Base-by-base conservation (phyloP, 1,140 invertebrate species). In the Cepaea nemoralis region DNA sequence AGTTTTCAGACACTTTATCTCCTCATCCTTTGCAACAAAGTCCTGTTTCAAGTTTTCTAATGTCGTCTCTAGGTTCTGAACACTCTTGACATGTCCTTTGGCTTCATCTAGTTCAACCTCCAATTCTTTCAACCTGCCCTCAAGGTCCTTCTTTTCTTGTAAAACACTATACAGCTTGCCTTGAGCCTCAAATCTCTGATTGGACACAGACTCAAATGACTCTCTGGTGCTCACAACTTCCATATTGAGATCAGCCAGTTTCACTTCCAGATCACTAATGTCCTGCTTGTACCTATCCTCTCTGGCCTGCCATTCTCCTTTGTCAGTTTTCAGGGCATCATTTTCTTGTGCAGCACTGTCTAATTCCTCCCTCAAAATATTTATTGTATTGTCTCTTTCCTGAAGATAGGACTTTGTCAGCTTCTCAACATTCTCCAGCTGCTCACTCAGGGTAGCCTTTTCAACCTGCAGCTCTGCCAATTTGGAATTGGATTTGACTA, bases 121-220 rank as follows among this genome's bases (percentile, higher is more conserved):
- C 50, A 37, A 1, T 16, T 66, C 55, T n/a, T 63, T 77, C 3
- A 77, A 16, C 33, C 39, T 66, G 24, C 66, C 12, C 33, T 77
- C 75, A 2, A 66, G 22, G n/a, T 35, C 75, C 19, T 63, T 50
- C 37, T 39, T 77, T 40, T 77, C 75, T 27, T 22, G 5, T 39
- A 77, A 40, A 24, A 42, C 50, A 37, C 0, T 33, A 16, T 50
- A 24, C 0, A 77, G 22, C 33, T 63, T 77, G 22, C 50, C 66
- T 50, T 77, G 75, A 35, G 50, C 75, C 37, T 77, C 75, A 66
- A 77, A 77, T 31, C 75, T 48, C 24, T 77, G 75, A 42, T 31
- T n/a, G 0, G 75, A 77, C 5, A 77, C 50, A 0, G 75, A 77
- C 37, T 77, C 75, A 77, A 77, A 77, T 8, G 75, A 77, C 19